Conservation (phyloP, 2,888 invertebrate genomes). For the Amaurobius ferox region DNA sequence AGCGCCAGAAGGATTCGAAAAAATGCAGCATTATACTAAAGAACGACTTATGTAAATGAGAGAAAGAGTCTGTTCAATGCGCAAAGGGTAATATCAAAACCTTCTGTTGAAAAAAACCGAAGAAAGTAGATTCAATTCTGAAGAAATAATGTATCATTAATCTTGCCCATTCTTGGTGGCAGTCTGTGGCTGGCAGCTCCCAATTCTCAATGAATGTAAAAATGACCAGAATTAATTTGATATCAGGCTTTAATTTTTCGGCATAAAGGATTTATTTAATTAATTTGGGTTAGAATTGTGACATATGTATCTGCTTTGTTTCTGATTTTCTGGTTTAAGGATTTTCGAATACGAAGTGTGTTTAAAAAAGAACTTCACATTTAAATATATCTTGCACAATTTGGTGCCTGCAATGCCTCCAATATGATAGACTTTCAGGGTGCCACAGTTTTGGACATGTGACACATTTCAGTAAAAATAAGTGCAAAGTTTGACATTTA, state of each 20-base stretch:
- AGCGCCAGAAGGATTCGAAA: not conserved
- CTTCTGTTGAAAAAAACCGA: not conserved
- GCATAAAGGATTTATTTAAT: too few species aligned
- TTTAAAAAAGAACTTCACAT: too few species aligned
- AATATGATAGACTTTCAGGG: too few species aligned
- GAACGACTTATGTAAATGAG: slow-evolving; percentile 14
- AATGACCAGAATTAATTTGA: not conserved
- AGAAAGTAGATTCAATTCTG: not conserved
- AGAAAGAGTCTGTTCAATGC: not conserved
- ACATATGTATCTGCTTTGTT: too few species aligned
- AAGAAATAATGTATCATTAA: slow-evolving; percentile 7
- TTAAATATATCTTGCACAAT: too few species aligned
- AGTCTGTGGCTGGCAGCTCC: not conserved
- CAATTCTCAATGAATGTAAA: not conserved
- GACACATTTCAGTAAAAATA: too few species aligned
- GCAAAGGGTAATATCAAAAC: slow-evolving; percentile 14
- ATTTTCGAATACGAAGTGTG: too few species aligned
- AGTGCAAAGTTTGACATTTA: too few species aligned
- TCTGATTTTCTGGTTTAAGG: too few species aligned
- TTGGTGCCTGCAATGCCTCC: too few species aligned
- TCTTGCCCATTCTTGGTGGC: not conserved
- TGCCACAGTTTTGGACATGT: too few species aligned
- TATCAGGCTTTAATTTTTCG: not conserved
- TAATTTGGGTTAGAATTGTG: too few species aligned
- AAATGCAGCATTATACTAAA: not conserved